phyloP scores from a whole-genome alignment of 2,888 invertebrate species.

The Dasysyrphus tricinctus region DNA sequence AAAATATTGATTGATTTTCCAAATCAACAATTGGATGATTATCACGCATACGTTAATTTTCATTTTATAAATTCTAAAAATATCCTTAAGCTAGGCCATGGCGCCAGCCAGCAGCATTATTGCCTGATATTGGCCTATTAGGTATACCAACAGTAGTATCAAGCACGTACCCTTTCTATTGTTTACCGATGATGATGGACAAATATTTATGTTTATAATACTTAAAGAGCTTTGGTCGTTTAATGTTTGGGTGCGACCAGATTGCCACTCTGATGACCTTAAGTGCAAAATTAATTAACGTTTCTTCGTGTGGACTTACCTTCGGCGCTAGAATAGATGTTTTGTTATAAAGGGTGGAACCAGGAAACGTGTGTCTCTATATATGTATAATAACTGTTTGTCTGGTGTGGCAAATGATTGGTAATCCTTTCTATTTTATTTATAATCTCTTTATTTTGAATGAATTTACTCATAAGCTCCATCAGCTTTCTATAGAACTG shows the following conservation, averaged over 20 bases:
- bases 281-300: constrained; percentile 72
- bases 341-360: constrained; percentile 22
- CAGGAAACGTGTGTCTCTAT: not conserved
- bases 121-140: constrained; percentile 50
- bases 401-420: constrained; percentile 41
- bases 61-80: not conserved
- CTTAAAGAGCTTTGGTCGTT: constrained; percentile 27
- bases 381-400: not conserved
- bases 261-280: constrained; percentile 59
- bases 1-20: constrained; percentile 20
- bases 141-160: not conserved
- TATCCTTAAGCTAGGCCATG: not conserved
- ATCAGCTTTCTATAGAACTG: too few relatives aligned
- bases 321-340: not conserved
- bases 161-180: constrained; percentile 24
- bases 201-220: not conserved
- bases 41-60: constrained; percentile 29
- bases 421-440: constrained; percentile 45
- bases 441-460: constrained; percentile 23
- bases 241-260: constrained; percentile 57
- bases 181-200: not conserved
- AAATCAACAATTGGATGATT: constrained; percentile 10
- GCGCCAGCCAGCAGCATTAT: not conserved
- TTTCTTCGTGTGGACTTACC: constrained; percentile 33
- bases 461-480: not conserved